Evolutionary conservation across 2,113 vertebrate species (phyloP), one percentile per base, ranked within the genome.

Genomic region (Cygnus buccinator): DNA sequence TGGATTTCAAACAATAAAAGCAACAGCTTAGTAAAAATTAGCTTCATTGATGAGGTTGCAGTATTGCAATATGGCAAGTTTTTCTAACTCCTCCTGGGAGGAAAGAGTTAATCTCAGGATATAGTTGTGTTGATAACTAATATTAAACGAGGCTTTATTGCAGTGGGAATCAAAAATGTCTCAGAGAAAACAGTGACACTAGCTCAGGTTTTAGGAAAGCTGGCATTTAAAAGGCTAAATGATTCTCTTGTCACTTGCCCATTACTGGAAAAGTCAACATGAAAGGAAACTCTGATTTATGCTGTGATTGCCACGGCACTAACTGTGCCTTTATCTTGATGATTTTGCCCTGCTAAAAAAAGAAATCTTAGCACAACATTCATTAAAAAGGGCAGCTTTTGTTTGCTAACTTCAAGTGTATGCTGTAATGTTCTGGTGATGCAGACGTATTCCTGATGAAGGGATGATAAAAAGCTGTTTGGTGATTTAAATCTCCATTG

Each of bases 301-400:
- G 15, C 37, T 19, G 22, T 65, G 50, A 18, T 70, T 89, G 33
- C 73, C 26, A 5, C 75, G 95, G 67, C 68, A 87, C 46, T 72
- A 73, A 50, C 18, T 43, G 11, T 74, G 67, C 61, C 73, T 93
- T 92, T 83, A 16, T 91, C 46, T 84, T 63, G 52, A 55, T 75
- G 46, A 74, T 90, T 93, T 89, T 91, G 35, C 67, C 68, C 52
- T 93, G 68, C 92, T 96, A 84, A 95, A 94, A 96, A 94, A 92
- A 88, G 84, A 31, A 67, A 22, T 66, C 22, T 80, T 74, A 92
- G 71, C 44, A 46, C 63, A 91, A 22, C 18, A 25, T 87, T 94
- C 37, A 79, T 75, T 94, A 78, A 48, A 95, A 83, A 65, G 82
- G 74, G 61, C 73, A 92, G 82, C 19, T 48, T 85, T 85, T 86